Percentiles rank a stretch among this genome's conserved stretches.
Conservation (phyloP, 2,113 vertebrate genomes). For the Gracilinanus agilis region DNA sequence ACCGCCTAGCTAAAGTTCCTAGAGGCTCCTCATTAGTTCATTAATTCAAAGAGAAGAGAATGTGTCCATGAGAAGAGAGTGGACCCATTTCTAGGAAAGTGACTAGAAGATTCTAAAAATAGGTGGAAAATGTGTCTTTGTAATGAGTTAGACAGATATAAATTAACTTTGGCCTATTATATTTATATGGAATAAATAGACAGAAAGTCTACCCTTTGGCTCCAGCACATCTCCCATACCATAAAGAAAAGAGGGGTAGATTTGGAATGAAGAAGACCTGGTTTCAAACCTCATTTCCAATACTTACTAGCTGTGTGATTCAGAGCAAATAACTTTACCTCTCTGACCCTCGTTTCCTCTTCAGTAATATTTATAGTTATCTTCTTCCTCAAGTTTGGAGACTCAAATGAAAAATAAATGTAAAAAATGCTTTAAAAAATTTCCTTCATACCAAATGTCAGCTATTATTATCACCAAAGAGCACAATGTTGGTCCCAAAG, state of each 20-base stretch:
- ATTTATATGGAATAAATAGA: conserved; percentile 10
- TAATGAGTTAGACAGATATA: neutral
- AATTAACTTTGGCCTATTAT: too few relatives aligned
- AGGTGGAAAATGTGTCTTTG: neutral
- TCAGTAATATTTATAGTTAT: neutral
- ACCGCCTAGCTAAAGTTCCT: neutral
- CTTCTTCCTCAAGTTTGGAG: neutral
- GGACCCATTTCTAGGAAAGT: neutral
- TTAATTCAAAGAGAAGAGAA: neutral
- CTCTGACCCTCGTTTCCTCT: neutral
- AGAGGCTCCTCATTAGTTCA: neutral
- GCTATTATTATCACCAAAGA: neutral
- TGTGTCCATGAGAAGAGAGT: neutral
- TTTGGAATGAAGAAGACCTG: neutral
- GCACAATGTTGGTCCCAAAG: neutral
- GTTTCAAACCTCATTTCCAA: neutral
- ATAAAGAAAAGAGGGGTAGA: neutral
- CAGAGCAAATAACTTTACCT: neutral
- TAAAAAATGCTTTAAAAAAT: neutral
- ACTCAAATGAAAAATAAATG: neutral
- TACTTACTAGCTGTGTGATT: neutral
- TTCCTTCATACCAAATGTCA: neutral
- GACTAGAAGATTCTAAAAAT: neutral
- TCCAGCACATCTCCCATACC: neutral
- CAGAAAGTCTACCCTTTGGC: neutral